A percentile compares a stretch with the other conserved stretches of the same genome.
Conservation (phyloP, 2,888 invertebrate species). For the Hyppa rectilinea region DNA sequence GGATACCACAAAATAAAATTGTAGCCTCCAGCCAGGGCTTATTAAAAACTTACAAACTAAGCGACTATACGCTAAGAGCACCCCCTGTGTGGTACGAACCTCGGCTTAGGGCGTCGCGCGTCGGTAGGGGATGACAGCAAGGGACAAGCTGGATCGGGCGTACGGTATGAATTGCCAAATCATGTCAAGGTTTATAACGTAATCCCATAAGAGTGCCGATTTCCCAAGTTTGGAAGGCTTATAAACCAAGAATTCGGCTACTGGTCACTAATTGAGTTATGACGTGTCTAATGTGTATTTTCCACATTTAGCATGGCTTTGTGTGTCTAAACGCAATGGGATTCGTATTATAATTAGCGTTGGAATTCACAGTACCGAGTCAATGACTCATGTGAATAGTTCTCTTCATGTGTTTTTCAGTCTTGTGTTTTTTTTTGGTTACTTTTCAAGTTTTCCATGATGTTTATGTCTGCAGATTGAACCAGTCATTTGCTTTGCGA, state of each 20-base stretch:
- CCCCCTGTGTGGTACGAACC: too few species aligned
- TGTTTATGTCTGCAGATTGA: conserved; percentile 6
- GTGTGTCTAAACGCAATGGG: conserved; percentile 39
- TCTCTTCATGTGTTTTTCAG: conserved; percentile 33
- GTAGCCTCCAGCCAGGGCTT: too few species aligned
- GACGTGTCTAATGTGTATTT: conserved; percentile 45
- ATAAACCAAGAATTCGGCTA: conserved; percentile 17
- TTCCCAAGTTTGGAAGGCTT: conserved; percentile 18
- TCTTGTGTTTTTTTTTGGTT: conserved; percentile 4
- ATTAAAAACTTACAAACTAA: too few species aligned
- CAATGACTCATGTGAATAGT: conserved; percentile 41
- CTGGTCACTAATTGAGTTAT: conserved; percentile 54
- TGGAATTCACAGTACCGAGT: conserved; percentile 38
- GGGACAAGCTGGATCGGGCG: too few species aligned
- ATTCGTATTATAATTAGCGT: conserved; percentile 43
- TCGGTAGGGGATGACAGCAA: too few species aligned
- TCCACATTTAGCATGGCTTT: conserved; percentile 45
- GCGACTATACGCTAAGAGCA: too few species aligned
- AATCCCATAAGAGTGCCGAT: conserved; percentile 19
- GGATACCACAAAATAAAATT: too few species aligned
- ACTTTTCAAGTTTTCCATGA: background rate
- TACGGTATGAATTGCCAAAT: conserved; percentile 9
- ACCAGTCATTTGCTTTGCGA: background rate
- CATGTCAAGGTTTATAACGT: conserved; percentile 23
- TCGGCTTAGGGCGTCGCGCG: too few species aligned